Base-by-base conservation (phyloP, 2,113 vertebrate genomes). In the Passer domesticus region DNA sequence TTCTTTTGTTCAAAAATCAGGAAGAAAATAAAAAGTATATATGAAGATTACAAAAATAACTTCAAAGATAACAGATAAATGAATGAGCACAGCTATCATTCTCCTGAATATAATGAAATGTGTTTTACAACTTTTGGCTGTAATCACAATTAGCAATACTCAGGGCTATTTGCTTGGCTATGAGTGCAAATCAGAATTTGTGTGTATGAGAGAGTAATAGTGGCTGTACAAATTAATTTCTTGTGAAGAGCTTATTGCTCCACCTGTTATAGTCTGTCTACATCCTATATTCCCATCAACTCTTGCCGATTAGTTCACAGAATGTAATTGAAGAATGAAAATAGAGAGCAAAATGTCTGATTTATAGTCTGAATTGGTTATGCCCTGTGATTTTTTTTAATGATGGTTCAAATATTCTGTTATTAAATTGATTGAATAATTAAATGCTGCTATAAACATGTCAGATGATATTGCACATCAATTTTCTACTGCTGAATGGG, bases 381-480 rank as follows among this genome's bases (percentile, higher is more conserved):
- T 97, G 92, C 91, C 79, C 87, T 79, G 66, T 96, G 94, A 96
- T 96, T 97, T 97, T 94, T 90, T 92, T 95, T 94, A 63, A 95
- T 90, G 68, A 60, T 95, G 74, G 83, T 94, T 97, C 96, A 97
- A 97, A 97, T 95, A 96, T 97, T 97, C 95, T 95, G 92, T 94
- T 97, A 97, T 97, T 96, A 93, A 98, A 97, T 95, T 96, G 94
- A 98, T 98, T 97, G 97, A 97, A 97, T 97, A 98, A 98, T 98
- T 98, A 98, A 97, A 90, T 95, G 73, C 82, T 83, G 77, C 91
- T 96, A 92, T 92, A 97, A 97, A 97, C 79, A 90, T 94, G 96
- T 98, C 97, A 98, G 91, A 89, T 95, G 68, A 37, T 95, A 97
- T 96, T 95, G 94, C 92, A 95, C 96, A 96, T 97, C 94, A 96